These are phyloP conservation scores for Sander lucioperca DNA, from an alignment of 2,113 vertebrate species.

Conservation along the genomic window DNA sequence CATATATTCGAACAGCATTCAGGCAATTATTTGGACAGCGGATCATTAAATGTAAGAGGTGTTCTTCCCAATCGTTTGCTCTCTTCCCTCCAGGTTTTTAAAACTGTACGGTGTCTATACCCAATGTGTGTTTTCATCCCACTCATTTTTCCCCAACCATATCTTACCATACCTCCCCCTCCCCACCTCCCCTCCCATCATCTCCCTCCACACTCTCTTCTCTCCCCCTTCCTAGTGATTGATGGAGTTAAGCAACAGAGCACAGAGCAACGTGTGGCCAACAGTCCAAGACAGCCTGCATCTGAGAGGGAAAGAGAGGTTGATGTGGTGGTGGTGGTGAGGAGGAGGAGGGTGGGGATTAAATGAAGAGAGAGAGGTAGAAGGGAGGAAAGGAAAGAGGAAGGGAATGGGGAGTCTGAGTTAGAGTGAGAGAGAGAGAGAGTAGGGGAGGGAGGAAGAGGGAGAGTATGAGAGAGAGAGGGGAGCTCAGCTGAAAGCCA, in stretches of 20 bases:
- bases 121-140: slow-evolving; percentile 65
- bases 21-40: slow-evolving; percentile 60
- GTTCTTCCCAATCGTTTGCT: slow-evolving; percentile 45
- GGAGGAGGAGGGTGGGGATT: slow-evolving; percentile 67
- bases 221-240: slow-evolving; percentile 79
- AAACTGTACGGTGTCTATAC: slow-evolving; percentile 52
- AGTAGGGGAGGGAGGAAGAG: slow-evolving; percentile 22
- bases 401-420: slow-evolving; percentile 63
- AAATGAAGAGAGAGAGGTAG: slow-evolving; percentile 78
- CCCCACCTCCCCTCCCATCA: slow-evolving; percentile 12
- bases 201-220: slow-evolving; percentile 56
- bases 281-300: slow-evolving; percentile 84
- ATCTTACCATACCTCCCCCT: slow-evolving; percentile 53
- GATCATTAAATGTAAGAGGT: slow-evolving; percentile 74
- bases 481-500: slow-evolving; percentile 96
- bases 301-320: slow-evolving; percentile 67
- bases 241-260: slow-evolving; percentile 85
- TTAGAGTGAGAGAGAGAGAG: slow-evolving; percentile 42
- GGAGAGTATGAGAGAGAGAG: slow-evolving; percentile 55
- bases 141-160: slow-evolving; percentile 65
- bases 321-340: slow-evolving; percentile 38
- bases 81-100: slow-evolving; percentile 55
- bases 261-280: slow-evolving; percentile 85
- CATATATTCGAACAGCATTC: slow-evolving; percentile 71
- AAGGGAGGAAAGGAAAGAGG: slow-evolving; percentile 68